Evolutionary conservation across 2,888 invertebrate genomes (phyloP), one percentile per base, ranked within the genome.

Genomic region (Drosophila mercatorum): DNA sequence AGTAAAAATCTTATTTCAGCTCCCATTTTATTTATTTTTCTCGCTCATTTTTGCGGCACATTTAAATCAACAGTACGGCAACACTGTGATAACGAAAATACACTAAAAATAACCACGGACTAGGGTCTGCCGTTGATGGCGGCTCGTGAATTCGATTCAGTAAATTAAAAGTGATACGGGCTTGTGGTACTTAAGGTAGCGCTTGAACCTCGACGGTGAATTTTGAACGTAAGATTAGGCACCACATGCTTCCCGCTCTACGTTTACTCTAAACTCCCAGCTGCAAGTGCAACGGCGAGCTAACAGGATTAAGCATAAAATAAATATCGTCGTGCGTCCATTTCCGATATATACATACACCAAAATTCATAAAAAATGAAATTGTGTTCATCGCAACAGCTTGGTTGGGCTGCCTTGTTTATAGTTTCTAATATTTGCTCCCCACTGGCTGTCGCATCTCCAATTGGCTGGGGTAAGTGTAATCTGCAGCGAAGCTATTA

Each of bases 381-480:
- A 59, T 59, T 59, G 61, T 55, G 52, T 62, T 58, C 62, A 63
- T 41, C 26, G 12, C 36, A 46, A 47, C 67, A 65, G 47, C 40
- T 75, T 38, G 31, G 55, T 28, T 41, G 75, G 43, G 62, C 63
- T 44, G 36, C 57, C 4, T n/a, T 72, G 26, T 59, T 44, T 34
- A 57, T 67, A 44, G 43, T 51, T 67, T 31, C 60, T 41, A 55
- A 41, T 17, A 49, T 63, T 34, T 47, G 44, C n/a, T 17, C 47
- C 51, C 70, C 56, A 31, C 7, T 58, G 49, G 28, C 65, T 44
- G 44, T 58, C 44, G 84, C 70, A 69, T 70, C 77, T n/a, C 73
- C 84, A 22, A 62, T 75, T n/a, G 78, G 75, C 28, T 83, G 84
- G 84, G 83, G 83, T 83, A 87, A 83, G 82, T 60, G 31, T 62